Conservation (phyloP, 1,140 invertebrate genomes). For the Cydia strobilella region DNA sequence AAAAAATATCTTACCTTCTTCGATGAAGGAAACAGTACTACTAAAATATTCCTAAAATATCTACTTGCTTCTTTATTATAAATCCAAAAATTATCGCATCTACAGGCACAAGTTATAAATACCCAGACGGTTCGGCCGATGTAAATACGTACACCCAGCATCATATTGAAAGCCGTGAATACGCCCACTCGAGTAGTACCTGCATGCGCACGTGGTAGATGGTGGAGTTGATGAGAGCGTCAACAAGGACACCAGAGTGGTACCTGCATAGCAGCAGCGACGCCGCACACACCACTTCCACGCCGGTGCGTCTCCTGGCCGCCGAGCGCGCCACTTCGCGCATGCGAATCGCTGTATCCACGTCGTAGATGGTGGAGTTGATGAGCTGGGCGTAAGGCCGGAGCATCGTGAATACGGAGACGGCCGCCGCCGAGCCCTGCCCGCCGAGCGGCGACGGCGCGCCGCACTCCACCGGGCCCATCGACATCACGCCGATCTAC, state of each 20-base stretch:
- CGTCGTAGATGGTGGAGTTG: conserved; percentile 16
- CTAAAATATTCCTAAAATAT: no score
- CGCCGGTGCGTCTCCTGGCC: background rate
- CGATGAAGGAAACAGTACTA: no score
- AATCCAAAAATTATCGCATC: no score
- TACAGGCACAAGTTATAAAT: no score
- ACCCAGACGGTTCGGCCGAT: no score
- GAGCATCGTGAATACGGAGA: conserved; percentile 34
- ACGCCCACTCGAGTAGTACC: no score
- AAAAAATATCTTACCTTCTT: no score
- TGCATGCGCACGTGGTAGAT: no score
- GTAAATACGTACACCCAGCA: no score
- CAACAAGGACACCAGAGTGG: background rate
- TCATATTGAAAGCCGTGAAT: no score
- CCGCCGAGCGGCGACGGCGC: conserved; percentile 30
- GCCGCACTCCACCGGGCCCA: conserved; percentile 52
- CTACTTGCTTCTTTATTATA: no score
- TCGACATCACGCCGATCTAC: conserved; percentile 63
- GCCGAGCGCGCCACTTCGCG: background rate
- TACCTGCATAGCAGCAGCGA: conserved; percentile 5
- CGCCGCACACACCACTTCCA: background rate
- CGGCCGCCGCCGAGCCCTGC: background rate
- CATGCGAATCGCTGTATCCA: background rate
- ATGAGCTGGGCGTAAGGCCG: conserved; percentile 3
- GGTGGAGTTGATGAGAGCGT: no score